Base-by-base conservation (phyloP, 1,140 invertebrate genomes). In the Drosophila saltans region DNA sequence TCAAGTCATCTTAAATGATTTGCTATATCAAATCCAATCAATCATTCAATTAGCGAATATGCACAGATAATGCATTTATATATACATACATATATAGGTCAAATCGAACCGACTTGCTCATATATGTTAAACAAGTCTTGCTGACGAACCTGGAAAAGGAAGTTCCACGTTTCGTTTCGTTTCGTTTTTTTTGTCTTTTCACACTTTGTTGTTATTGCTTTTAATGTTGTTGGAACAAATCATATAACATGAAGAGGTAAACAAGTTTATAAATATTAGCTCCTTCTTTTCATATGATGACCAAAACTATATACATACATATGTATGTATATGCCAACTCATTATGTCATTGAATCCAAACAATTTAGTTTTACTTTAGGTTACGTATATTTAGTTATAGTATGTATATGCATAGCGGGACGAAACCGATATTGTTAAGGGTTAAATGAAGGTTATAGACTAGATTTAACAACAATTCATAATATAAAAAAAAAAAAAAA, bases 371-470 rank as follows among this genome's bases (percentile, higher is more conserved):
- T 24, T 48, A 48, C 45, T 48, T 48, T 48, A 48, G 45, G 9
- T 48, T 52, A 52, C 45, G 45, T 52, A 52, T 52, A 52, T 52
- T 52, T 26, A 52, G 7, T 10, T 52, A 52, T 52, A 26, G 8
- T 52, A 24, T 48, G 21, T 11, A 40, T 52, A 26, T 52, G 45
- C 45, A 52, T 52, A 52, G 6, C 45, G 45, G 7, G 21, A 8
- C 16, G 43, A n/a, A 16, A 45, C 2, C 45, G 45, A 52, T 52
- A 26, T 52, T 9, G 45, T 52, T 52, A 52, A 52, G 21, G 45
- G 45, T 52, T 52, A 52, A 52, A 26, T 52, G 45, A 26, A 52
- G 21, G 45, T 52, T 52, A 52, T 52, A 52, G 45, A 52, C 45
- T 52, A 52, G 45, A 52, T 52, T 24, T 52, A 52, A 26, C n/a